Percentiles rank a stretch among this genome's conserved stretches.
These are phyloP conservation scores for Maccullochella peelii DNA, from an alignment of 2,113 vertebrate genomes.

Conservation along the genomic window DNA sequence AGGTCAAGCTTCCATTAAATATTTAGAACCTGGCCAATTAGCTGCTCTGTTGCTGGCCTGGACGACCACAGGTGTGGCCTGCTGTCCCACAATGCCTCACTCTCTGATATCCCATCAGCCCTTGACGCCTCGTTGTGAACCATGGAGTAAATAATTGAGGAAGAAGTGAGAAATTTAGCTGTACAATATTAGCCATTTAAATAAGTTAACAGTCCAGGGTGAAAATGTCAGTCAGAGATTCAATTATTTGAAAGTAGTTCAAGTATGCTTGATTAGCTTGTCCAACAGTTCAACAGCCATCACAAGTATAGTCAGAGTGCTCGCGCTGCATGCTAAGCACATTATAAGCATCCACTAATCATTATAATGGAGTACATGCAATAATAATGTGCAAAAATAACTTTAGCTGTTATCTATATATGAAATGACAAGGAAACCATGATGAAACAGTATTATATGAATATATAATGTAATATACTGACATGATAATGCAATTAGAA, in stretches of 20 bases:
- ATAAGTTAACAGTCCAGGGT: conserved; percentile 70
- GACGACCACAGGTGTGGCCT: conserved; percentile 62
- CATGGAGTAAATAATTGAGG: conserved; percentile 74
- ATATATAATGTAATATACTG: conserved; percentile 5
- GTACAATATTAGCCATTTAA: conserved; percentile 72
- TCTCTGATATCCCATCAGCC: conserved; percentile 73
- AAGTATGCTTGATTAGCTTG: conserved; percentile 53
- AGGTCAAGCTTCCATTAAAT: conserved; percentile 78
- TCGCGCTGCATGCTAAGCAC: neutral
- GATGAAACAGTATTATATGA: neutral
- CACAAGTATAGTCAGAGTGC: conserved; percentile 6
- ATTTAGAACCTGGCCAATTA: conserved; percentile 80
- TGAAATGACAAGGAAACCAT: neutral
- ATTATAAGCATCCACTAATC: neutral
- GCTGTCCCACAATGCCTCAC: conserved; percentile 57
- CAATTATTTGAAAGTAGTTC: conserved; percentile 55
- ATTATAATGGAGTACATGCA: neutral
- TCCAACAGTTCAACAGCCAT: conserved; percentile 42
- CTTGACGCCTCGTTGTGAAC: conserved; percentile 64
- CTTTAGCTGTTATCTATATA: neutral
- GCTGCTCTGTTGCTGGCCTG: conserved; percentile 63
- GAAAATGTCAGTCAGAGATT: conserved; percentile 66
- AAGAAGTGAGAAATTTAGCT: conserved; percentile 61
- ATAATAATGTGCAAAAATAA: conserved; percentile 9
- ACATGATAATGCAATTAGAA: neutral